Conservation (phyloP, 2,888 invertebrate species). For the Agrilus mali region DNA sequence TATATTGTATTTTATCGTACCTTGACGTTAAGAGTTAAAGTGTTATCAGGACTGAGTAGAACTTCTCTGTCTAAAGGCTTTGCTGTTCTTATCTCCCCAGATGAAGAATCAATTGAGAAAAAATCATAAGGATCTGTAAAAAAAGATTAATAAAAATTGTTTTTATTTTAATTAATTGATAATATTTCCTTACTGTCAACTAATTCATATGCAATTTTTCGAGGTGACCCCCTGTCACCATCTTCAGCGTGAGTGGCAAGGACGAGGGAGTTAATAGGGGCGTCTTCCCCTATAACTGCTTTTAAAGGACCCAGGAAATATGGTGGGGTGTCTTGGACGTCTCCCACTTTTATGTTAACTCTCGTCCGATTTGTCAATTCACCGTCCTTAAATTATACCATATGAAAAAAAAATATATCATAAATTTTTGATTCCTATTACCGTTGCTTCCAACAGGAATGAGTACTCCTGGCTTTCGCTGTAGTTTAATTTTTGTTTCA, state of each 20-base stretch:
- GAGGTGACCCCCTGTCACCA: constrained; percentile 71
- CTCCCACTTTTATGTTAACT: constrained; percentile 66
- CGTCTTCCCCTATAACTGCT: constrained; percentile 69
- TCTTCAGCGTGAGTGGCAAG: constrained; percentile 71
- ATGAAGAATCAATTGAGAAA: constrained; percentile 64
- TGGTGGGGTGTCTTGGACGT: constrained; percentile 80
- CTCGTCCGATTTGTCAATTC: constrained; percentile 57
- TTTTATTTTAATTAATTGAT: not conserved
- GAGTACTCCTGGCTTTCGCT: constrained; percentile 66
- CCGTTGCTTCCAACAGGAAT: constrained; percentile 62
- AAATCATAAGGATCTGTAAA: constrained; percentile 73
- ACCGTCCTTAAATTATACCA: constrained; percentile 51
- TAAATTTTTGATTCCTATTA: constrained; percentile 29
- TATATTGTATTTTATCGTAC: constrained; percentile 30
- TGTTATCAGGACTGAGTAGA: constrained; percentile 63
- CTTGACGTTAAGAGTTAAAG: constrained; percentile 61
- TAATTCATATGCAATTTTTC: constrained; percentile 65
- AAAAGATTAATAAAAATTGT: constrained; percentile 5
- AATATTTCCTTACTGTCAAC: constrained; percentile 55
- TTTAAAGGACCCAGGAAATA: constrained; percentile 69
- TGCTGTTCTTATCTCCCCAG: constrained; percentile 72
- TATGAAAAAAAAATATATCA: constrained; percentile 12
- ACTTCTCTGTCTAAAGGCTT: constrained; percentile 78
- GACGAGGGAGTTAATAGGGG: constrained; percentile 69
- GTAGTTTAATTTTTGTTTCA: constrained; percentile 61